Conservation (phyloP, 2,888 invertebrate species). For the Acanthosepion lycidas region DNA sequence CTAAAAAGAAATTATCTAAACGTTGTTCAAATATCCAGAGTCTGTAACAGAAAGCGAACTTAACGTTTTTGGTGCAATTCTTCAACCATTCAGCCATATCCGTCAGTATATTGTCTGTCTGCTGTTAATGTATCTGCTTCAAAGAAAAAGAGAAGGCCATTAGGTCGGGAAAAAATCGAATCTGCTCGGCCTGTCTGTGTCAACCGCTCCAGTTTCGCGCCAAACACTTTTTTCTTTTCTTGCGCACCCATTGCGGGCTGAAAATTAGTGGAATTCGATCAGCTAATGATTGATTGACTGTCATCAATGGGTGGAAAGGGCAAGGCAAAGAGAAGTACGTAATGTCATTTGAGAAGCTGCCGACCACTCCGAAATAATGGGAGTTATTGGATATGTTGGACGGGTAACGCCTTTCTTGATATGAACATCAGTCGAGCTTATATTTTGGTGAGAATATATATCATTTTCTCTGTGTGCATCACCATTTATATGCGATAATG, state of each 20-base stretch:
- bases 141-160: background rate
- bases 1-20: no score
- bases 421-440: background rate
- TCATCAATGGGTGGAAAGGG: background rate
- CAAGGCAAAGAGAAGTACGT: background rate
- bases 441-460: background rate
- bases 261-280: slow-evolving; percentile 12
- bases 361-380: background rate
- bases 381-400: background rate
- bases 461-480: background rate
- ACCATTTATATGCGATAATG: background rate
- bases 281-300: background rate
- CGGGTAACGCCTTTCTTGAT: background rate
- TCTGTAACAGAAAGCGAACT: background rate
- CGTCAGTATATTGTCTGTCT: background rate
- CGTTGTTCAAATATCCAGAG: no score
- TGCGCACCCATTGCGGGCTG: background rate
- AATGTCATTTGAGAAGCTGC: background rate
- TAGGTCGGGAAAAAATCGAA: background rate
- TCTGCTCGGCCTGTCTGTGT: background rate
- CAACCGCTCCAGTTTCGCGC: background rate
- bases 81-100: background rate
- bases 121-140: background rate
- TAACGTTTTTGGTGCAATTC: background rate
- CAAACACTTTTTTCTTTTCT: background rate